These are phyloP conservation scores for Acronicta leporina DNA, from an alignment of 2,888 invertebrate species.

Conservation along the genomic window DNA sequence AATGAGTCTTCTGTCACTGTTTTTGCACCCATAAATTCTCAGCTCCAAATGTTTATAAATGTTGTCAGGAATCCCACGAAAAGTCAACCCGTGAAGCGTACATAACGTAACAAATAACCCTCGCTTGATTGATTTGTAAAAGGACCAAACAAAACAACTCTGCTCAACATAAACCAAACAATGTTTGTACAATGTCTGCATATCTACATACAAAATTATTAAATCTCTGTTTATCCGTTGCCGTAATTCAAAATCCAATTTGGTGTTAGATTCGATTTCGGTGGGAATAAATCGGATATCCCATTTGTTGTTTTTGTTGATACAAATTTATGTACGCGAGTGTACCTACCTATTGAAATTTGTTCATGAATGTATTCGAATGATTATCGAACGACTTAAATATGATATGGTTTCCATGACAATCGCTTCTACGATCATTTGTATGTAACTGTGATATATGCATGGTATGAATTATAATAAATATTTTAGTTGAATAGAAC, in stretches of 20 bases:
- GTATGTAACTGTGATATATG: constrained; percentile 21
- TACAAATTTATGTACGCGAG: constrained; percentile 69
- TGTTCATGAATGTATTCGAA: constrained; percentile 60
- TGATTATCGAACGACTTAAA: constrained; percentile 25
- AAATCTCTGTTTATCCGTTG: constrained; percentile 67
- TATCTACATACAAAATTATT: constrained; percentile 62
- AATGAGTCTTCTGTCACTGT: background rate
- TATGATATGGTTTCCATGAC: constrained; percentile 43
- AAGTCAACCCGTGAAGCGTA: constrained; percentile 26
- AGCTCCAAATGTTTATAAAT: constrained; percentile 40
- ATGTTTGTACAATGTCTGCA: constrained; percentile 44
- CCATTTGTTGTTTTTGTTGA: constrained; percentile 72
- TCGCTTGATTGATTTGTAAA: constrained; percentile 41
- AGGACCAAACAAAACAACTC: constrained; percentile 28
- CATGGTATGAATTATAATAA: constrained; percentile 34
- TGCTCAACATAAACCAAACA: constrained; percentile 41
- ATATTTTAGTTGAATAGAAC: constrained; percentile 9
- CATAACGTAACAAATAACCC: constrained; percentile 20
- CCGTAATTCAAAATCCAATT: constrained; percentile 85
- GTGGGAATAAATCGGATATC: constrained; percentile 77
- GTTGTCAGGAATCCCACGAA: constrained; percentile 27
- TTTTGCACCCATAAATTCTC: constrained; percentile 14
- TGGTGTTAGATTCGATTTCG: constrained; percentile 78
- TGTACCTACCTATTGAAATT: constrained; percentile 70
- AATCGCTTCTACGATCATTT: constrained; percentile 38